Base-by-base conservation (phyloP, 2,888 invertebrate genomes). In the Electrophaes corylata region DNA sequence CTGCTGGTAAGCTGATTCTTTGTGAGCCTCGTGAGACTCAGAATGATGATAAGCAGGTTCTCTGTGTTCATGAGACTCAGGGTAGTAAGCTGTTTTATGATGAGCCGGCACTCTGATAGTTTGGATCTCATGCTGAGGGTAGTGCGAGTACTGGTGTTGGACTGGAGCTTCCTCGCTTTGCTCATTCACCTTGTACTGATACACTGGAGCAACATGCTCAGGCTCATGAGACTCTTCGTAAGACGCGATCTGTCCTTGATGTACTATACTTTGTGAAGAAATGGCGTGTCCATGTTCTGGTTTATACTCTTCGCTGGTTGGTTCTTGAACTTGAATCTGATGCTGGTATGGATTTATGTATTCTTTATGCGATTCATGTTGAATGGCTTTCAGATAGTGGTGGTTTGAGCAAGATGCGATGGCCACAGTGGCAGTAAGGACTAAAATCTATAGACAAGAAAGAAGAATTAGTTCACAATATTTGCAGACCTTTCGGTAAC, bases 221-320 rank as follows among this genome's bases (percentile, higher is more conserved):
- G 76, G 67, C 50, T 84, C 84, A 5, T 81, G 78, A 3, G 83
- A 75, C 54, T 78, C 81, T 35, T 79, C 78, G 8, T 79, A 76
- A n/a, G 66, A 71, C 14, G 67, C 59, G 1, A 57, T 18, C 11
- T 72, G 75, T 33, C 75, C 76, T 33, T 82, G 82, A 19, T 83
- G 82, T 2, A 80, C 67, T 4, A 83, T 64, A 51, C 77, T 86
- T 41, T 88, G 87, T 0, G 82, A 78, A 1, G 87, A 79, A 57
- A 76, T 78, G 0, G 78, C 79, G 14, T 81, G 76, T 41, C 72
- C 75, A 14, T 79, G 76, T 26, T 74, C 70, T 29, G 72, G 69
- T 5, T 63, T 65, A 55, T 79, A 75, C 29, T 79, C 75, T 55
- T 83, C 83, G 10, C 74, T 76, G 11, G 76, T 78, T 11, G 79